Evolutionary conservation across 2,797 vertebrate genomes (phyloP).

Genomic region (Todus mexicanus): DNA sequence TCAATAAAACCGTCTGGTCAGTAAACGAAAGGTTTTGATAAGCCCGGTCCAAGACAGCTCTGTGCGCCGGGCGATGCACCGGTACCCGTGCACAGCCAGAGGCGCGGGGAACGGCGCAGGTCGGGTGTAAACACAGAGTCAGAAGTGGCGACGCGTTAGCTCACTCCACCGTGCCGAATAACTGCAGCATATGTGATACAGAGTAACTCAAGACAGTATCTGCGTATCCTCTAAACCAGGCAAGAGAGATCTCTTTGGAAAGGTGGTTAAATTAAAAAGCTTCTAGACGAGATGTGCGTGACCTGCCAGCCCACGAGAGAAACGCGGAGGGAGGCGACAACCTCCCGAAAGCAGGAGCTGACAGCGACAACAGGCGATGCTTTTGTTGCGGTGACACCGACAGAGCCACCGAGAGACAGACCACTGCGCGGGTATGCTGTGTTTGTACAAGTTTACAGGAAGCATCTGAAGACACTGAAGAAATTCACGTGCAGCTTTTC

Average conservation of each 20-base stretch:
- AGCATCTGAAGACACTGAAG: constrained; percentile 18
- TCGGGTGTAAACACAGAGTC: constrained; percentile 55
- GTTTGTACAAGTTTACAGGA: constrained; percentile 36
- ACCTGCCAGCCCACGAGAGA: constrained; percentile 12
- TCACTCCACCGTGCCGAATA: constrained; percentile 55
- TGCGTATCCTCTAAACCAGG: constrained; percentile 35
- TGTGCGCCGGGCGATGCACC: constrained; percentile 51
- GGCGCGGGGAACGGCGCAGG: constrained; percentile 4
- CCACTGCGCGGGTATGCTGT: neutral
- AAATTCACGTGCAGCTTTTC: constrained; percentile 28
- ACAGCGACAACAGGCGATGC: neutral
- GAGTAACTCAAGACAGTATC: constrained; percentile 18
- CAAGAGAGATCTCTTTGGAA: constrained; percentile 69
- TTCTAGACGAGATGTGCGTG: neutral
- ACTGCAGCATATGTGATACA: constrained; percentile 57
- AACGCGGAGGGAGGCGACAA: constrained; percentile 1
- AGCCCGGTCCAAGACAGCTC: constrained; percentile 56
- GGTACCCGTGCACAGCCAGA: constrained; percentile 31
- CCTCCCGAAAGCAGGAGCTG: constrained; percentile 20
- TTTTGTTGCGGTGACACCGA: neutral
- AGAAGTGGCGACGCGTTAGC: constrained; percentile 45
- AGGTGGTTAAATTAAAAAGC: constrained; percentile 12
- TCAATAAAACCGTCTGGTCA: constrained; percentile 50
- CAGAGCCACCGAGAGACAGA: neutral
- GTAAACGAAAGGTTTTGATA: constrained; percentile 59